Evolutionary conservation across 1,140 invertebrate species (phyloP).

Genomic region (Hyposmocoma kahamanoa): DNA sequence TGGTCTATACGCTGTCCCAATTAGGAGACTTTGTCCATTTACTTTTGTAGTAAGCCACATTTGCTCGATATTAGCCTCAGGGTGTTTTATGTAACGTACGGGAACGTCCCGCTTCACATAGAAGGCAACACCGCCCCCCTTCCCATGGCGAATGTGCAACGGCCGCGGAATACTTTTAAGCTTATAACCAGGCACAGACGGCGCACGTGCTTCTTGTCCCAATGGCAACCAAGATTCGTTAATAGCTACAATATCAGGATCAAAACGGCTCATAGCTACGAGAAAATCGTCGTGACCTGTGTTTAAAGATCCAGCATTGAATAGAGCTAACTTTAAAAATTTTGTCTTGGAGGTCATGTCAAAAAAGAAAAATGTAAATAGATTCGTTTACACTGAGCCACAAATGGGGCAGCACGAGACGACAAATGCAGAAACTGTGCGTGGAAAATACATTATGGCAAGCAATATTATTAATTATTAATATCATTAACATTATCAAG

Average conservation of each 20-base stretch:
- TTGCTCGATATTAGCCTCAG: constrained; percentile 3
- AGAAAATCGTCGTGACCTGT: constrained; percentile 7
- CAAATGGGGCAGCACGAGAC: too few species aligned
- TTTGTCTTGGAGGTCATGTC: too few species aligned
- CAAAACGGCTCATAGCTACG: not conserved
- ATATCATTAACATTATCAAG: too few species aligned
- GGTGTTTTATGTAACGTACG: not conserved
- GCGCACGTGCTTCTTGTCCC: constrained; percentile 69
- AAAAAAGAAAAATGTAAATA: too few species aligned
- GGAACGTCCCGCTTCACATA: too few species aligned
- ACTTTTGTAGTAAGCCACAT: not conserved
- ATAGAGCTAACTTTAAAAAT: constrained; percentile 5
- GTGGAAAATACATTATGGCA: too few species aligned
- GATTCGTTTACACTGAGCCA: too few species aligned
- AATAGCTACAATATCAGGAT: not conserved
- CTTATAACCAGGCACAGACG: constrained; percentile 2
- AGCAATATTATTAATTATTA: too few species aligned
- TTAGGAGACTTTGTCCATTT: not conserved
- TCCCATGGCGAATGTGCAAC: not conserved
- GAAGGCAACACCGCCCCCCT: constrained; percentile 1
- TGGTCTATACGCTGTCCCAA: constrained; percentile 11
- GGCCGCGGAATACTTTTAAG: constrained; percentile 5
- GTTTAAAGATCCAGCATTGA: constrained; percentile 2
- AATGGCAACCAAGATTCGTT: not conserved
- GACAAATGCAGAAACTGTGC: too few species aligned